A percentile compares a stretch with the other conserved stretches of the same genome.
Conservation (phyloP, 2,113 vertebrate species). For the Phyllopteryx taeniolatus region DNA sequence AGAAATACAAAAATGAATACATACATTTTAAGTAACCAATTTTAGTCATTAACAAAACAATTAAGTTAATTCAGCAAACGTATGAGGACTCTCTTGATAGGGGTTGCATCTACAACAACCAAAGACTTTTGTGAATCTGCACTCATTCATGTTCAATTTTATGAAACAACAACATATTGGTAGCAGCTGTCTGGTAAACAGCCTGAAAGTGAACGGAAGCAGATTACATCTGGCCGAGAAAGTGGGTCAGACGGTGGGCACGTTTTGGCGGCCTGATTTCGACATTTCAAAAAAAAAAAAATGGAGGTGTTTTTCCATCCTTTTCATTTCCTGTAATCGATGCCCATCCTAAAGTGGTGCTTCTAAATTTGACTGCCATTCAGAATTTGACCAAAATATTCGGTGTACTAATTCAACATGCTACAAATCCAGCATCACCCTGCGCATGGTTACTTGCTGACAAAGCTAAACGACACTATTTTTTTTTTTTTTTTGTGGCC, state of each 20-base stretch:
- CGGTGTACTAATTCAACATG: no score
- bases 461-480: no score
- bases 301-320: slow-evolving; percentile 16
- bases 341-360: not conserved
- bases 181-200: slow-evolving; percentile 40
- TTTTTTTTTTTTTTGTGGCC: no score
- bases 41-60: no score
- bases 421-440: not conserved
- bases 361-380: no score
- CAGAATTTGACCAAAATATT: no score
- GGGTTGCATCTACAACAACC: not conserved
- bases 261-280: slow-evolving; percentile 59
- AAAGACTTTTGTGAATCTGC: not conserved
- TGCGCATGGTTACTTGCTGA: not conserved
- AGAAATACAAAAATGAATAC: no score
- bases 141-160: not conserved
- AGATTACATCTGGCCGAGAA: slow-evolving; percentile 68
- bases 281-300: slow-evolving; percentile 30
- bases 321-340: not conserved
- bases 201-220: slow-evolving; percentile 46
- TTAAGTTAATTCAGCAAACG: no score
- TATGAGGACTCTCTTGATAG: no score
- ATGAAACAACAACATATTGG: not conserved
- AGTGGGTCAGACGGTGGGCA: slow-evolving; percentile 74
- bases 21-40: no score